Evolutionary conservation across 2,113 vertebrate species (phyloP).

Genomic region (Corythaeola cristata): DNA sequence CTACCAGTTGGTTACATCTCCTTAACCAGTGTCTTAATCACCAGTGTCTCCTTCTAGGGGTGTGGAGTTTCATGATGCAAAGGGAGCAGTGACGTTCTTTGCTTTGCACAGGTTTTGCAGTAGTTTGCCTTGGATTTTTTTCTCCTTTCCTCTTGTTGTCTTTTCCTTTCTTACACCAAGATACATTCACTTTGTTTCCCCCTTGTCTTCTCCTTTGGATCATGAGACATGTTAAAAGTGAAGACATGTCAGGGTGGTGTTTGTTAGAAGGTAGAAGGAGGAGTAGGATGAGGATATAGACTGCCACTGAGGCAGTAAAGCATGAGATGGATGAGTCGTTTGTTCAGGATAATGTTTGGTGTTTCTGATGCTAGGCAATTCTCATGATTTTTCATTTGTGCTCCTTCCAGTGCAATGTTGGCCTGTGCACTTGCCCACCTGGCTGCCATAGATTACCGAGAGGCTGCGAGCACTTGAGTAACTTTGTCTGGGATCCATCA

Average conservation of each 20-base stretch:
- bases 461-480: neutral
- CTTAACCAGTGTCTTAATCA: neutral
- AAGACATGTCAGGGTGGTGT: neutral
- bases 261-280: neutral
- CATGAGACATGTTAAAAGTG: fast-evolving
- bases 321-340: neutral
- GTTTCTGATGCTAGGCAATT: neutral
- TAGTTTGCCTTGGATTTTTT: neutral
- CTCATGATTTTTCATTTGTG: neutral
- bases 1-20: neutral
- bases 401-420: neutral
- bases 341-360: neutral
- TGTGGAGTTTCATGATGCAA: neutral
- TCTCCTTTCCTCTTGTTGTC: neutral
- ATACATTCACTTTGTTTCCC: neutral
- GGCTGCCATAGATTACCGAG: neutral
- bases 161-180: neutral
- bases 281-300: neutral
- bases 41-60: neutral
- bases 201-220: neutral
- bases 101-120: neutral
- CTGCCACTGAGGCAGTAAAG: neutral
- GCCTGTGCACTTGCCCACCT: neutral
- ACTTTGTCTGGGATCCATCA: neutral
- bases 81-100: neutral